phyloP scores from a whole-genome alignment of 1,140 invertebrate genomes.

The Nomia melanderi region DNA sequence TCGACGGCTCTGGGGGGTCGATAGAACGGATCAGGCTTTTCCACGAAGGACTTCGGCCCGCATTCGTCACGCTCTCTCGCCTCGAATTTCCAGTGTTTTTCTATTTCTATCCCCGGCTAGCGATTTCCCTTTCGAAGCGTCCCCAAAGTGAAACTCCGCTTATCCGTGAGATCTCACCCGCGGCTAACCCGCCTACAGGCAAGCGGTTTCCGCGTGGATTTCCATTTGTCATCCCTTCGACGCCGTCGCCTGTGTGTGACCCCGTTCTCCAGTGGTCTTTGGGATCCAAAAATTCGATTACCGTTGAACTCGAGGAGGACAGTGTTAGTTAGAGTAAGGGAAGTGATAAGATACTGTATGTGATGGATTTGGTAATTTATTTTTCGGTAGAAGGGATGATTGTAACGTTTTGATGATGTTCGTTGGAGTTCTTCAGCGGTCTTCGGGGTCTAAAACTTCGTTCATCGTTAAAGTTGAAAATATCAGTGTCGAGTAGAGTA shows the following conservation, averaged over 20 bases:
- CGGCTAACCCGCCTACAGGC: not conserved
- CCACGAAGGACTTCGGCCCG: not conserved
- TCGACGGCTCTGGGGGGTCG: not conserved
- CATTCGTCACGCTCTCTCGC: not conserved
- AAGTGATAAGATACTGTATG: no score
- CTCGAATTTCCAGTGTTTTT: slow-evolving; percentile 10
- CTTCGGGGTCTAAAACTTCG: no score
- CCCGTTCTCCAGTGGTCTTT: not conserved
- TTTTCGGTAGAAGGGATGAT: no score
- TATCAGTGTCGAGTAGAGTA: no score
- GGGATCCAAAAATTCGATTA: not conserved
- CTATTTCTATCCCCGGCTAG: not conserved
- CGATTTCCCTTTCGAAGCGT: not conserved
- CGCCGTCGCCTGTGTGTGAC: not conserved
- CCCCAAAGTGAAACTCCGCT: not conserved
- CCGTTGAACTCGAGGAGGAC: no score
- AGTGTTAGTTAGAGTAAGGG: no score
- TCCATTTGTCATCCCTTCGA: slow-evolving; percentile 3
- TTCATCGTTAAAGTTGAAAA: no score
- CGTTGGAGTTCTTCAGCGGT: no score
- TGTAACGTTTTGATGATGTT: no score
- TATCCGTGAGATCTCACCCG: slow-evolving; percentile 8
- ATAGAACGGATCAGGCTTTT: not conserved
- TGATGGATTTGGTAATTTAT: no score
- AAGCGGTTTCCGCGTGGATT: not conserved